Percentiles rank a stretch among this genome's conserved stretches.
phyloP scores from a whole-genome alignment of 2,888 invertebrate genomes.

The Proisotoma minuta region DNA sequence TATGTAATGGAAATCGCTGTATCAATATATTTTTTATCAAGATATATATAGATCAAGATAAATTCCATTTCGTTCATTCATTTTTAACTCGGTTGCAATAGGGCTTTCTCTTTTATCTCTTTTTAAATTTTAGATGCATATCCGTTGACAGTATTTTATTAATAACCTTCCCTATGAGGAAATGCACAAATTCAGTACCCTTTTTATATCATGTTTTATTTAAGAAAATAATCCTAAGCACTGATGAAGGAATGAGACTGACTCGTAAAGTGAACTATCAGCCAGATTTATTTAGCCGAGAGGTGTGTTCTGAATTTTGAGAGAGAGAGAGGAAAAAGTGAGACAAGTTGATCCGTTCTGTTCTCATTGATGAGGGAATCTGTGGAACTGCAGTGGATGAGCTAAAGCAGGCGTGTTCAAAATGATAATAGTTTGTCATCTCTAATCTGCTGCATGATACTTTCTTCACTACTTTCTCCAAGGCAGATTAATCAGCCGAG shows the following conservation, averaged over 20 bases:
- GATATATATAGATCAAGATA: too few relatives aligned
- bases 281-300: background rate
- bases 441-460: too few relatives aligned
- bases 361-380: background rate
- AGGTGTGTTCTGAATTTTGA: background rate
- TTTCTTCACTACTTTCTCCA: too few relatives aligned
- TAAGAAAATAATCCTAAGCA: background rate
- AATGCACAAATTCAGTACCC: background rate
- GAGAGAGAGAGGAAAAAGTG: background rate
- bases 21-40: too few relatives aligned
- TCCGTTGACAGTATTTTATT: too few relatives aligned
- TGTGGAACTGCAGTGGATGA: background rate
- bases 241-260: background rate
- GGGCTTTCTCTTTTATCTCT: too few relatives aligned
- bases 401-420: background rate
- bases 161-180: too few relatives aligned
- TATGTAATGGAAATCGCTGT: too few relatives aligned
- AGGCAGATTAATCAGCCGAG: too few relatives aligned
- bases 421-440: constrained; percentile 5
- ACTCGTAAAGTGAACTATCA: constrained; percentile 1
- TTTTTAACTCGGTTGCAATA: too few relatives aligned
- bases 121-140: too few relatives aligned
- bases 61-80: too few relatives aligned
- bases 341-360: background rate
- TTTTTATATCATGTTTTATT: background rate